Conservation (phyloP, 2,113 vertebrate genomes). For the Elephantulus edwardii region DNA sequence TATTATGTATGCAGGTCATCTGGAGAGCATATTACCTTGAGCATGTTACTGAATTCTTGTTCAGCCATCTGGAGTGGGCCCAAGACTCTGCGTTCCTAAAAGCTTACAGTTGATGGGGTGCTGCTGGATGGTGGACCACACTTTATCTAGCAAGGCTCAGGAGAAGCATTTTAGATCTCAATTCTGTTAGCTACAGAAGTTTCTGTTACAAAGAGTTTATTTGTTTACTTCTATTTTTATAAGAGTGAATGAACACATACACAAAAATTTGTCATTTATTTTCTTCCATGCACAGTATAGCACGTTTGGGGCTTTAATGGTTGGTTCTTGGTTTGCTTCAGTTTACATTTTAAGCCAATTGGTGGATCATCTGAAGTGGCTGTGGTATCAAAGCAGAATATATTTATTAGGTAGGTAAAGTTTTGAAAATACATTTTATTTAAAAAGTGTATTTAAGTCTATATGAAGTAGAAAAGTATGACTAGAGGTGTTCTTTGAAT, state of each 20-base stretch:
- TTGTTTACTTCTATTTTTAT: slow-evolving; percentile 63
- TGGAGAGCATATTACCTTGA: not conserved
- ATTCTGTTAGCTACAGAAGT: not conserved
- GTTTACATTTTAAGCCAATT: slow-evolving; percentile 81
- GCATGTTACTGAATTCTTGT: not conserved
- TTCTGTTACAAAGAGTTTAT: slow-evolving; percentile 20
- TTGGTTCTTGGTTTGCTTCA: slow-evolving; percentile 84
- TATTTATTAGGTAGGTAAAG: slow-evolving; percentile 84
- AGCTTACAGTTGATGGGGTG: no score
- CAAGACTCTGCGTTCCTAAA: not conserved
- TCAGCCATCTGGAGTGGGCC: not conserved
- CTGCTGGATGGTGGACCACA: not conserved
- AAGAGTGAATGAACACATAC: slow-evolving; percentile 23
- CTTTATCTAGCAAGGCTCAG: not conserved
- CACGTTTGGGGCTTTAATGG: slow-evolving; percentile 87
- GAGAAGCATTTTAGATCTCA: not conserved
- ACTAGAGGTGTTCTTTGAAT: not conserved
- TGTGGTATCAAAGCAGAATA: slow-evolving; percentile 81
- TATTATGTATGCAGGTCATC: not conserved
- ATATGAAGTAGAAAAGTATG: not conserved
- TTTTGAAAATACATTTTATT: not conserved
- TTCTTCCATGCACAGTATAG: slow-evolving; percentile 80
- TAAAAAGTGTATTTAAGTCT: no score
- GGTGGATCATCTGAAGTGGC: slow-evolving; percentile 81
- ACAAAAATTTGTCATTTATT: slow-evolving; percentile 33